A percentile compares a stretch with the other conserved stretches of the same genome.
Conservation (phyloP, 2,888 invertebrate genomes). For the Buathra laborator region DNA sequence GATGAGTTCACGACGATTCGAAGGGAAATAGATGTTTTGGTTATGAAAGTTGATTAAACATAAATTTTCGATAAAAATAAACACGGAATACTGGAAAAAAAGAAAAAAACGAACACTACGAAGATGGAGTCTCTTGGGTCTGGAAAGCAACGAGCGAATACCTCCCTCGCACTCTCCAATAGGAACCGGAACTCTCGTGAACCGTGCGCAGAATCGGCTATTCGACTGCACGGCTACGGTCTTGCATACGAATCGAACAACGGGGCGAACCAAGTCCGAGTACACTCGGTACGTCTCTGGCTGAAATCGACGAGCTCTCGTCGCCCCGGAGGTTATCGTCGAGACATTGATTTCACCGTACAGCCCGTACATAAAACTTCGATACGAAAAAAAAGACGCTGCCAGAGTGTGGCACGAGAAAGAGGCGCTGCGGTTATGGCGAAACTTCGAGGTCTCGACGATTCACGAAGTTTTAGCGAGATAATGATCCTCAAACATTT, state of each 20-base stretch:
- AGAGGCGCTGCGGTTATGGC: background rate
- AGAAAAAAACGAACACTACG: background rate
- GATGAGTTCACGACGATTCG: background rate
- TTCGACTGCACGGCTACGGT: conserved; percentile 74
- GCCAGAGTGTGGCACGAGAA: background rate
- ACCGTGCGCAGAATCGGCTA: conserved; percentile 83
- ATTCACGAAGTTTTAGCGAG: background rate
- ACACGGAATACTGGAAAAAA: background rate
- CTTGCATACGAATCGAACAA: conserved; percentile 79
- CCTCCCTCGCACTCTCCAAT: conserved; percentile 72
- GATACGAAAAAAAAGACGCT: conserved; percentile 1
- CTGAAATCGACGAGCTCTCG: background rate
- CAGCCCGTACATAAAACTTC: conserved; percentile 22
- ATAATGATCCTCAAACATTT: background rate
- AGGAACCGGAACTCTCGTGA: conserved; percentile 82
- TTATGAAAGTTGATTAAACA: background rate
- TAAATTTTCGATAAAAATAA: background rate
- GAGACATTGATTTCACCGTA: conserved; percentile 50
- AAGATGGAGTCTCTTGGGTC: conserved; percentile 19
- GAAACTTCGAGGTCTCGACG: background rate
- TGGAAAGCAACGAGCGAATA: background rate
- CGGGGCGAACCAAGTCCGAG: conserved; percentile 37
- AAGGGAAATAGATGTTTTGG: background rate
- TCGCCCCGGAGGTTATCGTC: conserved; percentile 21
- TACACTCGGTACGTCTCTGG: background rate